These are phyloP conservation scores for Parascotia fuliginaria DNA, from an alignment of 2,888 invertebrate genomes.

Conservation along the genomic window DNA sequence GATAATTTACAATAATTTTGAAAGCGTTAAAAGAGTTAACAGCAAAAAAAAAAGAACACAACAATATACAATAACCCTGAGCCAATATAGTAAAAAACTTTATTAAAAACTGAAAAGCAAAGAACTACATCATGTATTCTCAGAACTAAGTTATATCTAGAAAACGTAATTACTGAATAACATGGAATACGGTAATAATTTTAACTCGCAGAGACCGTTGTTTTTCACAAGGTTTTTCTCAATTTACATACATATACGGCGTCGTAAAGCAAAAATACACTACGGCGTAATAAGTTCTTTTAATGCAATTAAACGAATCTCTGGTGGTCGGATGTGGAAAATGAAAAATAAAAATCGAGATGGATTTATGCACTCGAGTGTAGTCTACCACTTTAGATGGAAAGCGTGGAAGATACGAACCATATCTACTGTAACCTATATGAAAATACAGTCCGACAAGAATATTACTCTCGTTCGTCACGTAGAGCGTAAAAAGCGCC, in stretches of 20 bases:
- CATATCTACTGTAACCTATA: constrained; percentile 12
- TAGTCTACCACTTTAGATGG: constrained; percentile 24
- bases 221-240: constrained; percentile 38
- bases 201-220: constrained; percentile 20
- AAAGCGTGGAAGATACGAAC: constrained; percentile 30
- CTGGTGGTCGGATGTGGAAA: constrained; percentile 33
- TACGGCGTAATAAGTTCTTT: constrained; percentile 55
- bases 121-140: too few species aligned
- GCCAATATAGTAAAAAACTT: too few species aligned
- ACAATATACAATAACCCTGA: too few species aligned
- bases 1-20: too few species aligned
- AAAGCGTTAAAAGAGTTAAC: too few species aligned
- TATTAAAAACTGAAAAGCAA: too few species aligned
- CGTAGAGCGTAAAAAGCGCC: too few species aligned
- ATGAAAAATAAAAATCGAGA: constrained; percentile 37
- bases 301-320: constrained; percentile 57
- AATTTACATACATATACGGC: constrained; percentile 47
- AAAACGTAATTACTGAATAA: constrained; percentile 20
- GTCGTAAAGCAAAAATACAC: constrained; percentile 44
- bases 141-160: neutral
- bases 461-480: too few species aligned
- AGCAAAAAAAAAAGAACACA: too few species aligned
- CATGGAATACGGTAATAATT: constrained; percentile 27
- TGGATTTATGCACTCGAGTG: constrained; percentile 32
- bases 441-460: constrained; percentile 5